A percentile compares a stretch with the other conserved stretches of the same genome.
phyloP scores from a whole-genome alignment of 2,888 invertebrate genomes.

The Apodemia hepburni region DNA sequence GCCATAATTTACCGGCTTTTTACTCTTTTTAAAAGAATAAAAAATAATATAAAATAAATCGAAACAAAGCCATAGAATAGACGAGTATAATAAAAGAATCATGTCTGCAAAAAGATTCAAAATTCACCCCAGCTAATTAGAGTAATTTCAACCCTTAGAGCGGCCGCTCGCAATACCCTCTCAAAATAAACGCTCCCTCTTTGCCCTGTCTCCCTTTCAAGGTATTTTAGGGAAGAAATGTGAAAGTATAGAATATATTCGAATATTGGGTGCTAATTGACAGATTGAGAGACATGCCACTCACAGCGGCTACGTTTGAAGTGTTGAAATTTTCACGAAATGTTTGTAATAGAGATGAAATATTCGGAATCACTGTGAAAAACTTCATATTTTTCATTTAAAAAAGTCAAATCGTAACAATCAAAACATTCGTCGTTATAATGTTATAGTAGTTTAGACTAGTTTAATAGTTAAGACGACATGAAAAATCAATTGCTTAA shows the following conservation, averaged over 20 bases:
- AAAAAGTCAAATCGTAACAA: too few species aligned
- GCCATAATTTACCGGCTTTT: too few species aligned
- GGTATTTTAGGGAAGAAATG: conserved; percentile 18
- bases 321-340: neutral
- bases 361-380: conserved; percentile 15
- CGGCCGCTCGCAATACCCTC: conserved; percentile 1
- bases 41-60: neutral
- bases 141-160: conserved; percentile 7
- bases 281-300: conserved; percentile 64
- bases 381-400: too few species aligned
- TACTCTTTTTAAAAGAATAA: neutral
- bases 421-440: too few species aligned
- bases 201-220: conserved; percentile 17
- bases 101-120: conserved; percentile 13
- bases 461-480: too few species aligned
- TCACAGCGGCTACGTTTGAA: conserved; percentile 32
- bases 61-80: neutral
- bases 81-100: conserved; percentile 10
- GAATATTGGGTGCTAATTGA: conserved; percentile 53
- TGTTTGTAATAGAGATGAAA: conserved; percentile 24
- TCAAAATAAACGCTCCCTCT: conserved; percentile 18
- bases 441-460: too few species aligned
- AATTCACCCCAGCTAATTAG: conserved; percentile 10
- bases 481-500: too few species aligned
- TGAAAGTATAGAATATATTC: conserved; percentile 36